Percentiles rank a stretch among this genome's conserved stretches.
phyloP scores from a whole-genome alignment of 2,888 invertebrate genomes.

The Orchesella flavescens region DNA sequence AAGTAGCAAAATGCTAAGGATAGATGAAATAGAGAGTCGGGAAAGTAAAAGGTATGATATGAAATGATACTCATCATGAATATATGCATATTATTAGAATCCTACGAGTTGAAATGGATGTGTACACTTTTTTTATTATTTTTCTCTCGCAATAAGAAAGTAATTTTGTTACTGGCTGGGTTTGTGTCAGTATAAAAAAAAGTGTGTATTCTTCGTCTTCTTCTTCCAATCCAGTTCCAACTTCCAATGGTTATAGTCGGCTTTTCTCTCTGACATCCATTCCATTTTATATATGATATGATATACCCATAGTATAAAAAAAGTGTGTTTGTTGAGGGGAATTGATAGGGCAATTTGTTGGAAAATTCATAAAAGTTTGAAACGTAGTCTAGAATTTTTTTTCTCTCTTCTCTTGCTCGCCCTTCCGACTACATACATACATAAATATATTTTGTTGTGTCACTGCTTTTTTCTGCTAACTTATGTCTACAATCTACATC shows the following conservation, averaged over 20 bases:
- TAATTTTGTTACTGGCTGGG: constrained; percentile 25
- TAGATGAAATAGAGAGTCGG: neutral
- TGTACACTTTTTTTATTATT: constrained; percentile 13
- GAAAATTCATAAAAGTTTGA: constrained; percentile 66
- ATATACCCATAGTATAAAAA: neutral
- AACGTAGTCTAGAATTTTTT: constrained; percentile 16
- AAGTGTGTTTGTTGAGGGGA: constrained; percentile 26
- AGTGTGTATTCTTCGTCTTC: no score
- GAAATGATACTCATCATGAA: neutral
- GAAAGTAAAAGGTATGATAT: neutral
- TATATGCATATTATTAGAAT: neutral
- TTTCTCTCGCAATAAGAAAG: constrained; percentile 21
- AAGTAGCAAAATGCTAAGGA: neutral
- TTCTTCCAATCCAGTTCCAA: no score
- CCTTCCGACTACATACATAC: neutral
- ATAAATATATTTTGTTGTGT: neutral
- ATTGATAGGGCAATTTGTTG: constrained; percentile 62
- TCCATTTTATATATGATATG: no score
- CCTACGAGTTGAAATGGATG: neutral
- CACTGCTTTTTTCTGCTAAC: no score
- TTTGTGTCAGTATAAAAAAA: constrained; percentile 21
- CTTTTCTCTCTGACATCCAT: no score
- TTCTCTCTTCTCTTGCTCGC: neutral
- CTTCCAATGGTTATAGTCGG: no score
- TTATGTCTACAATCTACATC: no score